Evolutionary conservation across 2,113 vertebrate genomes (phyloP).

Genomic region (Marcusenius ussheri): DNA sequence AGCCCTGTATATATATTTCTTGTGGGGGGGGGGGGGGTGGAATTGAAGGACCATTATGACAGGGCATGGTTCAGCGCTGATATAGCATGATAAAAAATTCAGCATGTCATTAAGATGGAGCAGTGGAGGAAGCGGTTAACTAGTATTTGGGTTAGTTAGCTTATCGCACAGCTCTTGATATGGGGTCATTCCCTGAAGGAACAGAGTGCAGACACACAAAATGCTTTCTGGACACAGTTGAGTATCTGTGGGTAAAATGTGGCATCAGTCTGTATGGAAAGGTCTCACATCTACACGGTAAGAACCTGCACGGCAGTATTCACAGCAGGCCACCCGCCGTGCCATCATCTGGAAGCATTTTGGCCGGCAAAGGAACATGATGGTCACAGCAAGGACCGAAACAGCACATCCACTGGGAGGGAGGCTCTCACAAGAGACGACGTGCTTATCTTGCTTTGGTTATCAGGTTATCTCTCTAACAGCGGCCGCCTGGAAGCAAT

Average conservation of each 20-base stretch:
- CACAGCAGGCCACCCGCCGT: constrained; percentile 16
- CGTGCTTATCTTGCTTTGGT: constrained; percentile 41
- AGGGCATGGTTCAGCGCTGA: background rate
- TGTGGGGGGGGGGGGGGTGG: background rate
- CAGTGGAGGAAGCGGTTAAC: background rate
- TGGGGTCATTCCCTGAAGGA: background rate
- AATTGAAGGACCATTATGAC: background rate
- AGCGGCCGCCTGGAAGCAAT: constrained; percentile 39
- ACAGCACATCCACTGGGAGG: constrained; percentile 33
- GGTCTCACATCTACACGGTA: background rate
- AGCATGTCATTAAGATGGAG: background rate
- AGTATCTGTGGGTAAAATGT: background rate
- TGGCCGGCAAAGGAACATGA: background rate
- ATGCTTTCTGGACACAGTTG: background rate
- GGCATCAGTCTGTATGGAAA: background rate
- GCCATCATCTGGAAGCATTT: constrained; percentile 37
- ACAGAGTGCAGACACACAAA: background rate
- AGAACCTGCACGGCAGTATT: constrained; percentile 35
- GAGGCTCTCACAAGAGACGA: constrained; percentile 33
- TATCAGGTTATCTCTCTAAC: constrained; percentile 37
- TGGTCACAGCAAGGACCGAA: background rate
- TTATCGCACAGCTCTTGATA: background rate
- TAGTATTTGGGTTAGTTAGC: background rate
- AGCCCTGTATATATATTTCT: background rate
- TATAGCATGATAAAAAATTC: background rate